Base-by-base conservation (phyloP, 1,140 invertebrate species). In the Cotesia chilonis region DNA sequence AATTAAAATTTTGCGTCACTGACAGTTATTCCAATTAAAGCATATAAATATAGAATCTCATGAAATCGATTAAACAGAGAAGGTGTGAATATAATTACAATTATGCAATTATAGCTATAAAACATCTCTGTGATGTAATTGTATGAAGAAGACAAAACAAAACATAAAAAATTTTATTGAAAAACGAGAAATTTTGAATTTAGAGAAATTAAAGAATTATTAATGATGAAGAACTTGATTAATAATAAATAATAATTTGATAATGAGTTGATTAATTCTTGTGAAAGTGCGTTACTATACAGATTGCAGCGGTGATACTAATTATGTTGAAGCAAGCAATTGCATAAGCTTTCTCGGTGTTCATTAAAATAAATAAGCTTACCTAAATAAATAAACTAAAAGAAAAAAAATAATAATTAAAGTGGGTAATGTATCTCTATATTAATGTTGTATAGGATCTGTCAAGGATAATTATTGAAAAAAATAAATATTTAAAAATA, bases 271-370 rank as follows among this genome's bases (percentile, higher is more conserved):
- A 59, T 60, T 47, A 36, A 66, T 60, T 54, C 37, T 47, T 7
- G 59, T 66, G 37, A 69, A 60, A 57, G 54, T 59, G 9, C 36
- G 60, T 5, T 59, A 59, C 36, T 20, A 20, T 28, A 28, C 28
- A 28, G 28, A 57, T 36, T 54, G 38, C 20, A 61, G 60, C 68
- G 68, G 65, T 66, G 55, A 71, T 57, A 70, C 57, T 57, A 54
- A 59, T 61, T 71, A 35, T 59, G 41, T 55, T 60, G 37, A 74
- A 69, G 65, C 67, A 57, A 72, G 63, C 70, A 68, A 70, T 71
- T 75, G 67, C 69, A 63, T 70, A 61, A 65, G 67, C 67, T 75
- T 75, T 75, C 74, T 75, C 59, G 74, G 71, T 75, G 71, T 75
- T 73, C 71, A 75, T 71, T 75, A 65, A 47, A 72, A 20, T 60